Evolutionary conservation across 1,140 invertebrate genomes (phyloP).

Genomic region (Magallana angulata): DNA sequence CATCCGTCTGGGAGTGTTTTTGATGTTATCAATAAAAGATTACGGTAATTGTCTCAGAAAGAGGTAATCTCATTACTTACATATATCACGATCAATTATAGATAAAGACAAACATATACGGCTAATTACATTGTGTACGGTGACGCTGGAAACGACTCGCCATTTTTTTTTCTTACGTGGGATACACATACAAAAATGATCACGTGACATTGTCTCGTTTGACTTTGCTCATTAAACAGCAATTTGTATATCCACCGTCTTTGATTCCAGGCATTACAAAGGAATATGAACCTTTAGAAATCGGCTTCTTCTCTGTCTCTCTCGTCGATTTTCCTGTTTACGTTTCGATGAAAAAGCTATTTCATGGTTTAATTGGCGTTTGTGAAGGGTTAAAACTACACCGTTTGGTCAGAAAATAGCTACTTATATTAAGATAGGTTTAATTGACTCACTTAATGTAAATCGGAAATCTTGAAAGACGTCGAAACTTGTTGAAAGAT

Average conservation of each 20-base stretch:
- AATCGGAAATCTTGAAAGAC: constrained; percentile 31
- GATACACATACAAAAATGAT: not conserved
- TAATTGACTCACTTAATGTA: constrained; percentile 36
- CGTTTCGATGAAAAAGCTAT: constrained; percentile 40
- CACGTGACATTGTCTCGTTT: constrained; percentile 7
- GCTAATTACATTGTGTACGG: not conserved
- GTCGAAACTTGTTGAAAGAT: constrained; percentile 35
- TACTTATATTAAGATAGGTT: constrained; percentile 41
- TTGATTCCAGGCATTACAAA: constrained; percentile 23
- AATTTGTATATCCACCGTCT: constrained; percentile 22
- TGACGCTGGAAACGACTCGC: not conserved
- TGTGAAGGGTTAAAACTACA: constrained; percentile 37
- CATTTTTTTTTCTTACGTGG: not conserved
- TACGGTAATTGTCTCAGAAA: not conserved
- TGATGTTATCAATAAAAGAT: constrained; percentile 16
- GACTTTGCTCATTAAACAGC: constrained; percentile 13
- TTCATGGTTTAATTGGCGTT: constrained; percentile 45
- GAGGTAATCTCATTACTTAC: constrained; percentile 7
- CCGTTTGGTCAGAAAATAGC: constrained; percentile 24
- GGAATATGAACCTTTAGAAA: constrained; percentile 23
- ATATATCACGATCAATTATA: not conserved
- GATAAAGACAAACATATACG: constrained; percentile 20
- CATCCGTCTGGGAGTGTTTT: not conserved
- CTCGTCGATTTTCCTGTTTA: constrained; percentile 39
- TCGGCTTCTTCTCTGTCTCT: not conserved